phyloP scores from a whole-genome alignment of 1,140 invertebrate species.

The Carcinoscorpius rotundicauda region DNA sequence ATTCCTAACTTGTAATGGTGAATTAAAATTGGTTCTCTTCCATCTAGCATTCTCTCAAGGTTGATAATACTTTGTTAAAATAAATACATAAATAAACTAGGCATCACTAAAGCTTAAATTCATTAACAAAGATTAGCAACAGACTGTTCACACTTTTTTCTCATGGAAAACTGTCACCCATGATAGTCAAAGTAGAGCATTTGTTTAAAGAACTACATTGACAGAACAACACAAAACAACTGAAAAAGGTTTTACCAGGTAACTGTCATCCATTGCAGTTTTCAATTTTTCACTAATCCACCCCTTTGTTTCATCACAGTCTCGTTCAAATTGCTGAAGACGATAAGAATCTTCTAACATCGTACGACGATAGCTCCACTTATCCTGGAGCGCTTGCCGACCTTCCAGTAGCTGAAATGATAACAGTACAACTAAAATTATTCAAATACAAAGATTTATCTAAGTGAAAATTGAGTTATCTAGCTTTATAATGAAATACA shows the following conservation, averaged over 20 bases:
- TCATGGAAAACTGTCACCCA: constrained; percentile 69
- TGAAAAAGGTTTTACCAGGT: constrained; percentile 61
- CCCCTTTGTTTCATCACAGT: constrained; percentile 95
- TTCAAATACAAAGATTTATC: too few relatives aligned
- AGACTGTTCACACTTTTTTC: constrained; percentile 68
- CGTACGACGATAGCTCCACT: constrained; percentile 62
- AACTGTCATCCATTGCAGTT: constrained; percentile 95
- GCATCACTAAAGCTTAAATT: constrained; percentile 37
- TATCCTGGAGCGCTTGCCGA: constrained; percentile 71
- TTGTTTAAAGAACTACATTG: too few relatives aligned
- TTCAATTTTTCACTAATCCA: constrained; percentile 99
- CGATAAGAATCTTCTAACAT: constrained; percentile 85
- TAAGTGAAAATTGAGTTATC: too few relatives aligned
- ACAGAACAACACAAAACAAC: too few relatives aligned
- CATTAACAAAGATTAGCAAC: constrained; percentile 42
- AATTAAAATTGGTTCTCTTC: too few relatives aligned
- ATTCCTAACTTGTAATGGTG: too few relatives aligned
- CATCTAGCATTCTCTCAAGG: too few relatives aligned
- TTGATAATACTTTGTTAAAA: too few relatives aligned
- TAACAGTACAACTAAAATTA: too few relatives aligned
- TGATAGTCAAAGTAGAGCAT: constrained; percentile 64
- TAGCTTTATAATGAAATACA: too few relatives aligned
- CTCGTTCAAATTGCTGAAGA: constrained; percentile 90
- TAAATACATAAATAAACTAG: too few relatives aligned
- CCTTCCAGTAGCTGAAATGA: constrained; percentile 48